Base-by-base conservation (phyloP, 37 sponge, comb jelly and placozoan species). In the Bolinopsis microptera region DNA sequence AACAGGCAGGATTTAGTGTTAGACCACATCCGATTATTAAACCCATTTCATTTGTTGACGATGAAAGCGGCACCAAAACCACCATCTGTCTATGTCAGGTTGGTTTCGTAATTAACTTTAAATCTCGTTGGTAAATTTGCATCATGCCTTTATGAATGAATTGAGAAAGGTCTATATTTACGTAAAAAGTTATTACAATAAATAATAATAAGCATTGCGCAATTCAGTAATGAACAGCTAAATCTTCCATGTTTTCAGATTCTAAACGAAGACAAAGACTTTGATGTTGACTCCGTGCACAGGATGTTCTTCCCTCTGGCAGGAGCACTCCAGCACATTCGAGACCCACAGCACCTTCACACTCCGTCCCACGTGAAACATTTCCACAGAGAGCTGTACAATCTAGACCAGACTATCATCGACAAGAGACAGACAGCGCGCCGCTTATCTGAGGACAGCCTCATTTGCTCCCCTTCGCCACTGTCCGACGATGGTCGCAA, bases 11-110 rank as follows among this genome's bases (percentile, higher is more conserved):
- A 27, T 86, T 86, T 30, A 86, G 35, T n/a, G 90, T 86, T 48
- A 35, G 90, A 3, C 90, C 90, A 5, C 90, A 86, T 41, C 90
- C 90, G 27, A 86, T 86, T 25, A 86, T 86, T n/a, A 86, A 86
- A 86, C 90, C 90, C 27, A 41, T 86, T 28, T 39, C 90, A 25
- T 86, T 41, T 30, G 61, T 86, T 35, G 61, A 86, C 28, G 90
- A 86, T 39, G 75, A 72, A 3, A 86, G 3, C 30, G 39, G 36
- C 30, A 86, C 90, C 61, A 13, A 48, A 41, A 27, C 26, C 24
- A 86, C 90, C 26, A 38, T 86, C 48, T 86, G 90, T 86, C 90
- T 86, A 27, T 86, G 90, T 41, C 90, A 86, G 90, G 90, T 86
- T n/a, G 3, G 75, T 24, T 21, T 67, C 68, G 68, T n/a, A n/a